Evolutionary conservation across 2,888 invertebrate species (phyloP).

Genomic region (Hypomecis atomaria): DNA sequence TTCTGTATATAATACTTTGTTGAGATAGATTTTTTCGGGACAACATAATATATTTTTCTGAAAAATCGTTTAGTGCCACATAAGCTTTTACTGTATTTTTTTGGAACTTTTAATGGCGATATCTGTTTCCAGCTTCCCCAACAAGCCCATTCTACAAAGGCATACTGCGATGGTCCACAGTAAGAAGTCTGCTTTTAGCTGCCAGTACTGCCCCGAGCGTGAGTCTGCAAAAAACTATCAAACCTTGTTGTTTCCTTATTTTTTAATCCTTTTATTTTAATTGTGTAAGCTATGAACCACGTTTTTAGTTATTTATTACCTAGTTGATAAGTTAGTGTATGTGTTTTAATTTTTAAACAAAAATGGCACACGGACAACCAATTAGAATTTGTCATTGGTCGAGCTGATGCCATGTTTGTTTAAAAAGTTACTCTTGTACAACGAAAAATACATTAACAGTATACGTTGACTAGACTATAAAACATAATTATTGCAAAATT

Average conservation of each 20-base stretch:
- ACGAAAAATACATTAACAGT: too few species aligned
- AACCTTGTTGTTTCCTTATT: background rate
- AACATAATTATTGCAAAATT: background rate
- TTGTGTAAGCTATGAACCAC: constrained; percentile 72
- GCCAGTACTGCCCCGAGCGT: constrained; percentile 74
- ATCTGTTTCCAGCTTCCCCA: constrained; percentile 64
- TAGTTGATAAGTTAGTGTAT: too few species aligned
- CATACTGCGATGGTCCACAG: constrained; percentile 59
- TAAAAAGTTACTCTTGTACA: too few species aligned
- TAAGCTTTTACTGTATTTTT: background rate
- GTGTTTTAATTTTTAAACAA: too few species aligned
- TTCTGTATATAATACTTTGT: too few species aligned
- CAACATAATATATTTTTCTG: background rate
- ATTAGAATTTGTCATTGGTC: too few species aligned
- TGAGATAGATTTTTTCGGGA: background rate
- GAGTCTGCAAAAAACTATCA: constrained; percentile 53
- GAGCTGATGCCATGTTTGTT: too few species aligned
- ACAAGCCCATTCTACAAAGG: constrained; percentile 51
- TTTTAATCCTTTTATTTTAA: background rate
- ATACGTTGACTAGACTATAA: background rate
- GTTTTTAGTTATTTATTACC: background rate
- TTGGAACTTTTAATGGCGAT: constrained; percentile 11
- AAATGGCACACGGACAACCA: too few species aligned
- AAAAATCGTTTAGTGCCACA: background rate
- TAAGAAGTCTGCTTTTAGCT: constrained; percentile 52